These are phyloP conservation scores for Exocentrus adspersus DNA, from an alignment of 2,888 invertebrate genomes.

Conservation along the genomic window DNA sequence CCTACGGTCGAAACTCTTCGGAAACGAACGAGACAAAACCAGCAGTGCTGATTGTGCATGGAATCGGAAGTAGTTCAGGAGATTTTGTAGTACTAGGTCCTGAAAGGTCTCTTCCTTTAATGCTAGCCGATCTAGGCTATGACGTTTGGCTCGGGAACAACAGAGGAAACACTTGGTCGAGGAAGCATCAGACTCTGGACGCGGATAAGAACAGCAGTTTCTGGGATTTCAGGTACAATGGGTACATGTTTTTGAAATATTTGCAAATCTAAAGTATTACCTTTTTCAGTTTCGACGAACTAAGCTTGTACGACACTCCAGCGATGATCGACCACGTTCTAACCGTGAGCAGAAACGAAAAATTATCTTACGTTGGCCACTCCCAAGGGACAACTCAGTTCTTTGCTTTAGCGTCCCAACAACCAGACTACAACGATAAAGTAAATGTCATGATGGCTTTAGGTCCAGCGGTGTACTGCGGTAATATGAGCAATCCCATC, in stretches of 20 bases:
- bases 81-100: constrained; percentile 43
- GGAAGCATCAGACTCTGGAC: constrained; percentile 59
- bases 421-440: constrained; percentile 14
- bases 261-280: too few relatives aligned
- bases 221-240: constrained; percentile 70
- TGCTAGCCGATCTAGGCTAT: constrained; percentile 43
- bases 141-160: constrained; percentile 60
- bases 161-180: constrained; percentile 67
- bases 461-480: constrained; percentile 5
- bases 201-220: constrained; percentile 19
- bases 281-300: constrained; percentile 67
- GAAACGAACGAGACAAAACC: constrained; percentile 14
- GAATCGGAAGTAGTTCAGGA: constrained; percentile 28
- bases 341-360: constrained; percentile 65
- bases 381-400: constrained; percentile 70
- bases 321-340: constrained; percentile 77
- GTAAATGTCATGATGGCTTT: constrained; percentile 4
- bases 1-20: constrained; percentile 56
- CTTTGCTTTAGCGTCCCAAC: constrained; percentile 70
- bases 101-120: constrained; percentile 36
- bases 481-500: constrained; percentile 6
- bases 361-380: constrained; percentile 78
- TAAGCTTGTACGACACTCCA: constrained; percentile 79
- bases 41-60: constrained; percentile 36
- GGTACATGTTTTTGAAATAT: too few relatives aligned